A percentile compares a stretch with the other conserved stretches of the same genome.
Evolutionary conservation across 2,113 vertebrate species (phyloP).

Genomic region (Hippocampus zosterae): DNA sequence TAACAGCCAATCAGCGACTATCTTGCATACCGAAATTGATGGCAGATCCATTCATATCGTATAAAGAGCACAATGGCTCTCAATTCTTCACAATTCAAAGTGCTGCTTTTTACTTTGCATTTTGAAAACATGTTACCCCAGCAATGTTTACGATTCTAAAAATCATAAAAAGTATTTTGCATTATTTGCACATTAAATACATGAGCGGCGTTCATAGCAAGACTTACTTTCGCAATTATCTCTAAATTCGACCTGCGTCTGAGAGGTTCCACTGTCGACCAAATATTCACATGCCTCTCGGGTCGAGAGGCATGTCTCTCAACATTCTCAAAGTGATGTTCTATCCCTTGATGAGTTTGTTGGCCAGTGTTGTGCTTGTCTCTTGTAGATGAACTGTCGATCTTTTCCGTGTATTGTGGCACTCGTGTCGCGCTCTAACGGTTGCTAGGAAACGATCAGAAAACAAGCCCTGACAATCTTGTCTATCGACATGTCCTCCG

Average conservation of each 20-base stretch:
- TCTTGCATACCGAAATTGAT: too few relatives aligned
- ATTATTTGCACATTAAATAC: background rate
- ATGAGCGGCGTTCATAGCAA: background rate
- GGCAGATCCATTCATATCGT: too few relatives aligned
- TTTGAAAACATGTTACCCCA: too few relatives aligned
- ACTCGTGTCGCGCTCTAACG: conserved; percentile 25
- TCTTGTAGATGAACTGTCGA: conserved; percentile 38
- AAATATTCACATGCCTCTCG: conserved; percentile 9
- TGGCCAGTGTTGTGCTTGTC: conserved; percentile 42
- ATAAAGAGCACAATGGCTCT: too few relatives aligned
- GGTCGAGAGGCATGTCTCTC: conserved; percentile 14
- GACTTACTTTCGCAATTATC: background rate
- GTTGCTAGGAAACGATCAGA: conserved; percentile 18
- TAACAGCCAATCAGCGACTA: too few relatives aligned
- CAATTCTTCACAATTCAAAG: too few relatives aligned
- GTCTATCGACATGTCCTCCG: conserved; percentile 17
- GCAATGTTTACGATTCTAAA: too few relatives aligned
- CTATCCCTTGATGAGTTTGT: conserved; percentile 17
- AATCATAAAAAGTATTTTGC: too few relatives aligned
- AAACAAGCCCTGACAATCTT: conserved; percentile 48
- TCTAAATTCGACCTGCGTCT: background rate
- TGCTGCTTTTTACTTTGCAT: too few relatives aligned
- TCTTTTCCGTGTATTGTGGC: conserved; percentile 22
- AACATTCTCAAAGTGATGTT: conserved; percentile 2
- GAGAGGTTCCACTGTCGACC: background rate